phyloP scores from a whole-genome alignment of 1,140 invertebrate species.

The Cydia amplana region DNA sequence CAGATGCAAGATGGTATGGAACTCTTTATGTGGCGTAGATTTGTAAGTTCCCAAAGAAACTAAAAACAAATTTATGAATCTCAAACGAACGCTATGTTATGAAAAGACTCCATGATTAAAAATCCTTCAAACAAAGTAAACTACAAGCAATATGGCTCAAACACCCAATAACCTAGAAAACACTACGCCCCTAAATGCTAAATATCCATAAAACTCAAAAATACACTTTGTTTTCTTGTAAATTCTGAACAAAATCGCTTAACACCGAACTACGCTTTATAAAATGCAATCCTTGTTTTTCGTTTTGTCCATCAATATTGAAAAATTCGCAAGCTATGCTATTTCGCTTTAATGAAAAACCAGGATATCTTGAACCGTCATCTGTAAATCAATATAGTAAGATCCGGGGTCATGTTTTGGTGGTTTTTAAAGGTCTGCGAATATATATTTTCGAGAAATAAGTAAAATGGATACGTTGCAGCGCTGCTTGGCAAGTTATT shows the following conservation, averaged over 20 bases:
- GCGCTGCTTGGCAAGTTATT: background rate
- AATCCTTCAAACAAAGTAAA: slow-evolving; percentile 4
- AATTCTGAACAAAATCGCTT: background rate
- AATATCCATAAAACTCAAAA: background rate
- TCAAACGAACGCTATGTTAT: background rate
- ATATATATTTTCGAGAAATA: background rate
- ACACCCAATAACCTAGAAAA: slow-evolving; percentile 3
- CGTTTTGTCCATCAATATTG: slow-evolving; percentile 13
- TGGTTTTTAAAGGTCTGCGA: background rate
- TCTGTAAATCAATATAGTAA: background rate
- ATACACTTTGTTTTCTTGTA: background rate
- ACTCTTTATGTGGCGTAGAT: no score
- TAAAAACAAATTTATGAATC: no score
- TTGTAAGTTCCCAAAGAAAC: no score
- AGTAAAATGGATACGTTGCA: background rate
- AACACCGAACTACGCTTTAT: background rate
- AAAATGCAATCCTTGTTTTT: slow-evolving; percentile 15
- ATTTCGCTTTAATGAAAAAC: background rate
- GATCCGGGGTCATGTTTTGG: background rate
- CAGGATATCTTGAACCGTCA: background rate
- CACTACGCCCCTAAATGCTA: background rate
- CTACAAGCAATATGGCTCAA: background rate
- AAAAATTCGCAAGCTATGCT: background rate
- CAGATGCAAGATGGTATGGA: no score
- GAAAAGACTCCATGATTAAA: background rate